phyloP scores from a whole-genome alignment of 2,113 vertebrate genomes.

The Aleadryas rufinucha region DNA sequence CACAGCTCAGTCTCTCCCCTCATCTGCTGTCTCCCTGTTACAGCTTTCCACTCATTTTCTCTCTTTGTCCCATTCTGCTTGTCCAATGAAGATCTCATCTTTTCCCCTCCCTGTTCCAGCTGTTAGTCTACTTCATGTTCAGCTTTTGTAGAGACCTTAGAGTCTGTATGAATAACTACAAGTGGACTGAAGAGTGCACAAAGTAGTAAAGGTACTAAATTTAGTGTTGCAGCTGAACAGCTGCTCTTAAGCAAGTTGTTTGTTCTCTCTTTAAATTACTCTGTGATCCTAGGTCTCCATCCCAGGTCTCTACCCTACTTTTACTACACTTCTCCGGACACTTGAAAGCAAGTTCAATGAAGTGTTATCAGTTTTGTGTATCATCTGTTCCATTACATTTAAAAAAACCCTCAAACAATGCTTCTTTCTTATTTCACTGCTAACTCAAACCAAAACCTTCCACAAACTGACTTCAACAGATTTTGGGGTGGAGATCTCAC shows the following conservation, averaged over 20 bases:
- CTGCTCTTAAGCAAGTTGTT: background rate
- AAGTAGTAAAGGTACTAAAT: background rate
- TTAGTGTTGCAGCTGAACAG: background rate
- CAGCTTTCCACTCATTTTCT: background rate
- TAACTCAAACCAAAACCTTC: background rate
- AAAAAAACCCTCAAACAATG: rapidly evolving
- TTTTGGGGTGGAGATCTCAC: background rate
- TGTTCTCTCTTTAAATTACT: background rate
- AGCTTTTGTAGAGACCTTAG: background rate
- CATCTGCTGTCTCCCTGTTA: background rate
- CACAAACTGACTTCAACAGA: background rate
- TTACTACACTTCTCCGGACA: background rate
- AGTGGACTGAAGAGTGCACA: background rate
- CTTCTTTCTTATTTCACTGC: background rate
- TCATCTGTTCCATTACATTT: background rate
- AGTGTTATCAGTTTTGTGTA: background rate
- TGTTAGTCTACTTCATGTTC: background rate
- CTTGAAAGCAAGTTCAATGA: background rate
- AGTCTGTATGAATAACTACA: background rate
- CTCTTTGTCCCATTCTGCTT: background rate
- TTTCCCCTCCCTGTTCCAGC: background rate
- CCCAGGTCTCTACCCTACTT: background rate
- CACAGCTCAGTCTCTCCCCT: background rate
- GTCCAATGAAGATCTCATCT: background rate
- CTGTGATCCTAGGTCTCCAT: background rate